A percentile compares a stretch with the other conserved stretches of the same genome.
Conservation (phyloP, 2,797 vertebrate species). For the Lindbergichthys nudifrons region DNA sequence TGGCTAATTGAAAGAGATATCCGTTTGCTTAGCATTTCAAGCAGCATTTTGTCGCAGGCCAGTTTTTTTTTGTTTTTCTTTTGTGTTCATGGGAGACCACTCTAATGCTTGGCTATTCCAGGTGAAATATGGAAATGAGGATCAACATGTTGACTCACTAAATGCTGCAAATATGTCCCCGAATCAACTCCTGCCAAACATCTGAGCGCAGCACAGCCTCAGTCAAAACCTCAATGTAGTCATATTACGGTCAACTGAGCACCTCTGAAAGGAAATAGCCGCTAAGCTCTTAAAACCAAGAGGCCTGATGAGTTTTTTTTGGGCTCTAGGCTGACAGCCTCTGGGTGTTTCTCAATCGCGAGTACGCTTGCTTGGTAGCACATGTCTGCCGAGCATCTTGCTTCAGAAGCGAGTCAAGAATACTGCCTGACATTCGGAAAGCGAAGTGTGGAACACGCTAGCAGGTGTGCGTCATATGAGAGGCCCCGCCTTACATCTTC, state of each 20-base stretch:
- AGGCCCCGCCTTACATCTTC: no score
- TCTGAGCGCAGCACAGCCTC: conserved; percentile 38
- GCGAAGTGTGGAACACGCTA: no score
- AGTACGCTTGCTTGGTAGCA: no score
- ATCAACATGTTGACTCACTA: conserved; percentile 67
- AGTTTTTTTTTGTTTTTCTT: conserved; percentile 41
- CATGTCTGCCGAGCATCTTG: no score
- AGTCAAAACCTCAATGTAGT: conserved; percentile 18
- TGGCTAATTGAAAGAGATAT: conserved; percentile 54
- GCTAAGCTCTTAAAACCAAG: conserved; percentile 59
- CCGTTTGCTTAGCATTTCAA: conserved; percentile 64
- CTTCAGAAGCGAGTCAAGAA: no score
- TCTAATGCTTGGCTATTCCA: conserved; percentile 38
- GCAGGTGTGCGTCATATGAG: no score
- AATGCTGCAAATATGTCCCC: conserved; percentile 56
- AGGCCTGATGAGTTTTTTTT: conserved; percentile 26
- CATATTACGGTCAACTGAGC: conserved; percentile 52
- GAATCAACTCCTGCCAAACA: conserved; percentile 53
- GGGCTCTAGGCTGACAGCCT: conserved; percentile 41
- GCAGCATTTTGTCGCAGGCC: conserved; percentile 26
- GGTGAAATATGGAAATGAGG: conserved; percentile 72
- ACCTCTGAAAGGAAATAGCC: conserved; percentile 60
- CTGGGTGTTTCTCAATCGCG: no score
- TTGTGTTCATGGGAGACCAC: conserved; percentile 45
- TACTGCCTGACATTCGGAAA: no score